Evolutionary conservation across 2,113 vertebrate species (phyloP), one percentile per base, ranked within the genome.

Genomic region (Sarotherodon lohbergeri): DNA sequence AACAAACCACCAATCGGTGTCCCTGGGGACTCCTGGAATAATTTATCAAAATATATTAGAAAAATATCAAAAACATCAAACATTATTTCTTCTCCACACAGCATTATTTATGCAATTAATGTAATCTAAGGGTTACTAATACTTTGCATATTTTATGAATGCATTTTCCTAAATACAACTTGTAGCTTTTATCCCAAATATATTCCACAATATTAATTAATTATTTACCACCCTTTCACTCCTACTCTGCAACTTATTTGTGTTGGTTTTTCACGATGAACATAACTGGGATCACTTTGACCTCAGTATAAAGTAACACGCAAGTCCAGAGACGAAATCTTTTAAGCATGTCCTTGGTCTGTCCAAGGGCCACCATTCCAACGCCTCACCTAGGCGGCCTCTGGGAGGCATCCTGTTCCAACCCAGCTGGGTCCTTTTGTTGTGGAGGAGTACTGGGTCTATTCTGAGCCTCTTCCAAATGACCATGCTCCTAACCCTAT

Each of bases 371-470:
- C 1, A 43, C 7, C 66, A 24, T 43, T 71, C n/a, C n/a, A 43
- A 43, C 1, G 12, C 2, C 7, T 24, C 0, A 71, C 13, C 12
- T 24, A 43, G 3, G n/a, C 7, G n/a, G 5, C 13, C 0, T 71
- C 66, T 1, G 1, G 66, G n/a, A 71, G 66, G 7, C 7, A 71
- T 71, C 36, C 36, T 66, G 61, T 66, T 66, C 32, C 32, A 39
- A 66, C 32, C 17, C 61, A 39, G 32, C 12, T 71, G 36, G 36
- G 36, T 13, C 36, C 66, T 41, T 71, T 43, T 71, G 66, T 41
- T 71, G 36, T 24, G 36, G 66, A 36, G 17, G 17, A 66, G 36
- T 36, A 66, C 17, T n/a, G 32, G 61, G 17, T 66, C 10, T 24
- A 24, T n/a, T 43, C 66, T 43, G n/a, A 43, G 7, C n/a, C n/a